Conservation (phyloP, 2,113 vertebrate species). For the Plecotus auritus region DNA sequence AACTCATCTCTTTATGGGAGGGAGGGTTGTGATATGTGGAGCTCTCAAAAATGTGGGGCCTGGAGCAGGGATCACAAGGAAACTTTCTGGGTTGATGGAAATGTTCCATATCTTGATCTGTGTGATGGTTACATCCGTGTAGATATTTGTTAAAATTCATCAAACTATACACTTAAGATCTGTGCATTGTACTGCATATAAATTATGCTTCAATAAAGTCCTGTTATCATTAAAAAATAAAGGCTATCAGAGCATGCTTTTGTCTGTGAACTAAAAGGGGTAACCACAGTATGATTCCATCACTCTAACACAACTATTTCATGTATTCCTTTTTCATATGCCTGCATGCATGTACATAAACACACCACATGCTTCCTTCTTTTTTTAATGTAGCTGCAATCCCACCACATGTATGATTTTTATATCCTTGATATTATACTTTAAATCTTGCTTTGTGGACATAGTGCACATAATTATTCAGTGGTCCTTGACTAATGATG, state of each 20-base stretch:
- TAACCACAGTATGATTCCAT: not conserved
- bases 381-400: not conserved
- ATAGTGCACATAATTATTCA: not conserved
- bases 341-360: not conserved
- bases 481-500: not conserved
- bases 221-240: conserved; percentile 19
- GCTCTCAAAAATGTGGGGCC: not conserved
- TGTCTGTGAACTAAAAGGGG: not conserved
- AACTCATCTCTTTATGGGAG: not conserved
- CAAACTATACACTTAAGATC: not conserved
- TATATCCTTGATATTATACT: not conserved
- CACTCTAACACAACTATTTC: not conserved
- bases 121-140: not conserved
- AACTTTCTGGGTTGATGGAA: not conserved
- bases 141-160: not conserved
- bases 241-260: not conserved
- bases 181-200: not conserved
- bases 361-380: not conserved
- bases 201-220: conserved; percentile 41
- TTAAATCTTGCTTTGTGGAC: not conserved
- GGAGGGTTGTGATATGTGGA: not conserved
- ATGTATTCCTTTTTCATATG: not conserved
- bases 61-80: not conserved
- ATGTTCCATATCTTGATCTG: not conserved
- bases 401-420: not conserved